A percentile compares a stretch with the other conserved stretches of the same genome.
phyloP scores from a whole-genome alignment of 2,113 vertebrate genomes.

The Mustelus asterias region DNA sequence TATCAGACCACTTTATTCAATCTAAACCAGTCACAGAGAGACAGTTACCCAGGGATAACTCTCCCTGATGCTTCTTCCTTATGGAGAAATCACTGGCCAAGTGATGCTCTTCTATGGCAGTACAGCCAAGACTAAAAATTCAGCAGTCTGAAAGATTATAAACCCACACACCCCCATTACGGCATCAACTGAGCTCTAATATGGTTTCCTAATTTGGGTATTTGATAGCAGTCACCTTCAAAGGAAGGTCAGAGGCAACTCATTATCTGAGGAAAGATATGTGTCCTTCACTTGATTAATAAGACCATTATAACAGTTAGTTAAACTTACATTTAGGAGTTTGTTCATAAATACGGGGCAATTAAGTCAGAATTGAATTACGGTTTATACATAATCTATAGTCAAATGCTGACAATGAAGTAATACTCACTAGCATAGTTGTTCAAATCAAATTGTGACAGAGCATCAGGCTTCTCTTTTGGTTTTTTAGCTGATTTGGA shows the following conservation, averaged over 20 bases:
- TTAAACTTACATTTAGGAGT: neutral
- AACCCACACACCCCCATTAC: neutral
- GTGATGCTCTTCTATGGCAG: neutral
- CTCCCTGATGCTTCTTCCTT: neutral
- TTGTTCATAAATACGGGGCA: neutral
- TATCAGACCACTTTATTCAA: neutral
- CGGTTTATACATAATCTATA: neutral
- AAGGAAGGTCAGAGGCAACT: neutral
- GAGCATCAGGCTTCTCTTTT: constrained; percentile 88
- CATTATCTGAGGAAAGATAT: neutral
- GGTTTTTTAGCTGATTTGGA: constrained; percentile 85
- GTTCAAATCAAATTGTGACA: constrained; percentile 97
- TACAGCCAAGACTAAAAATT: neutral
- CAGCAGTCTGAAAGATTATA: neutral
- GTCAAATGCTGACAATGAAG: neutral
- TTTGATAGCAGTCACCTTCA: neutral
- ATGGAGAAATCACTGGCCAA: neutral
- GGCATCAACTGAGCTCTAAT: neutral
- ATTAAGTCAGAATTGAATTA: neutral
- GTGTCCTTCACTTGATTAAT: neutral
- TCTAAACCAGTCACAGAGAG: neutral
- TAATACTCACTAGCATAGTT: constrained; percentile 91
- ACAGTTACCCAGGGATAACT: neutral
- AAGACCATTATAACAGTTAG: neutral
- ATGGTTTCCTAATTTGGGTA: neutral